Conservation (phyloP, 2,113 vertebrate species). For the Recurvirostra avosetta region DNA sequence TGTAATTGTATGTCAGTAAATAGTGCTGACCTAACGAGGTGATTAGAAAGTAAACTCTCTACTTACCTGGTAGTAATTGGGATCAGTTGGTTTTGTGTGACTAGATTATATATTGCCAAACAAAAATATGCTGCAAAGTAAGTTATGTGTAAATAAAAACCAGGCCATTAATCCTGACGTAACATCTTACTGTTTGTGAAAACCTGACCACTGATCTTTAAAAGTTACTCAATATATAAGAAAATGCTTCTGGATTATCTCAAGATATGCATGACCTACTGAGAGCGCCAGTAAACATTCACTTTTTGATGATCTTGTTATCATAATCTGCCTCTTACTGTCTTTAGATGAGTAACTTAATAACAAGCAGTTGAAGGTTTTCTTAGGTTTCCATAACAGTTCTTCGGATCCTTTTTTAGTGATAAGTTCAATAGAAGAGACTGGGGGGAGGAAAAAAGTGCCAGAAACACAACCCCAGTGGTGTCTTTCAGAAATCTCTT, state of each 20-base stretch:
- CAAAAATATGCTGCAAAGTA: neutral
- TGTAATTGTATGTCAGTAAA: neutral
- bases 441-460: accelerated
- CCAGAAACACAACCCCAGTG: neutral
- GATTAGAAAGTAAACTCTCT: neutral
- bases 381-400: neutral
- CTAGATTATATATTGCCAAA: neutral
- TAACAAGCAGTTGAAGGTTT: neutral
- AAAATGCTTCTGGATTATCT: neutral
- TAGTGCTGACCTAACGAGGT: neutral
- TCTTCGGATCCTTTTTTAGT: neutral
- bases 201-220: neutral
- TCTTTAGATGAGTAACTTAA: neutral
- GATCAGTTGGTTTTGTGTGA: neutral
- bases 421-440: neutral
- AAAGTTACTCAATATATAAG: neutral
- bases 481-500: neutral
- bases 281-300: neutral
- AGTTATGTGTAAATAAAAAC: neutral
- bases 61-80: neutral
- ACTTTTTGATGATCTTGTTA: neutral
- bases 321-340: neutral
- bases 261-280: neutral
- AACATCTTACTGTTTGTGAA: neutral
- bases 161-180: neutral